Base-by-base conservation (phyloP, 2,888 invertebrate genomes). In the Crepidodera aurea region DNA sequence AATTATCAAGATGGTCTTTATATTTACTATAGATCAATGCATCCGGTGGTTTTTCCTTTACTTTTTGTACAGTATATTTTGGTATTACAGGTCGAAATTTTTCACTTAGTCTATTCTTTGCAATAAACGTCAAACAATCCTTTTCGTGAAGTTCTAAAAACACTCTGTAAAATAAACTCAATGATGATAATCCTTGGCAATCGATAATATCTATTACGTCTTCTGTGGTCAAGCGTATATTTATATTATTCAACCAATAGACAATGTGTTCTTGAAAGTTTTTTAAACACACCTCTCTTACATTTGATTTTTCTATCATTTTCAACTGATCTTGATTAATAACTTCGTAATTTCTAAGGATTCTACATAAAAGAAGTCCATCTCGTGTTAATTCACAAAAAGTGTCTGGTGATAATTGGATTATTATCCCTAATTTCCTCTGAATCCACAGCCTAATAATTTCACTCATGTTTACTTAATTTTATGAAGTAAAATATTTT, bases 391-490 rank as follows among this genome's bases (percentile, higher is more conserved):
- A 82, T 27, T 80, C 78, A 18, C 85, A 86, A 72, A 88, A 87
- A 27, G 83, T 81, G 32, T 83, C 82, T 0, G 85, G 82, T 32
- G 82, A 82, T 80, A 85, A 83, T 70, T 83, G 83, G 55, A 88
- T 81, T 8, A 85, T 79, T 51, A 83, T 75, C 13, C 86, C 85
- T 22, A 88, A 75, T 62, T 85, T 80, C 62, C 85, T 82, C 27
- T 84, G 81, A 16, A 89, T 73, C 89, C 88, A 89, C 73, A 83
- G 83, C 74, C 84, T 83, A 67, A 88, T 78, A 72, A 87, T 82
- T 75, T 86, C 85, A 12, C 12, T 13, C 34, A 34, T 34, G 1
- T 34, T 34, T 13, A 32, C 10, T 7, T 32, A 25, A 5, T 25
- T 25, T 25, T 25, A 25, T 7, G 25, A 25, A 25, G 7, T 7